Evolutionary conservation across 2,888 invertebrate genomes (phyloP), one percentile per base, ranked within the genome.

Genomic region (Synanthedon andrenaeformis): DNA sequence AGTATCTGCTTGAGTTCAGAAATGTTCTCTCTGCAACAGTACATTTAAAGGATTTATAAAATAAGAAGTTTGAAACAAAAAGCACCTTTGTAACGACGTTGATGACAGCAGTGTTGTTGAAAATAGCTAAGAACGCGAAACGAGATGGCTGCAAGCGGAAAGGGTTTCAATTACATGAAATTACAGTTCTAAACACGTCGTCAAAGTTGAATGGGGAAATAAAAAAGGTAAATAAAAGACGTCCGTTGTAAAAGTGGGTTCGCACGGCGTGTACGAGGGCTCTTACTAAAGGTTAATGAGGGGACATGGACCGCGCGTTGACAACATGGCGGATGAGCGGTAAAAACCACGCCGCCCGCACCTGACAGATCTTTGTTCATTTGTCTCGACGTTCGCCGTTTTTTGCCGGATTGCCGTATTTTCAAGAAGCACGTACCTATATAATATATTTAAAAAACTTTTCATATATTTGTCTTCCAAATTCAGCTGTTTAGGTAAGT

Each of bases 161-260:
- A 45, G n/a, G 45, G 45, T 45, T 45, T n/a, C 45, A 45, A 6
- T 45, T 45, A 45, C 45, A 45, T 6, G 14, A 13, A 45, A 12
- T 45, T 45, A 45, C 45, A 12, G 45, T 14, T 45, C n/a, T 45
- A 45, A 45, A 45, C 45, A 45, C 45, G n/a, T 45, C 45, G 45
- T 45, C 4, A 12, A 1, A 65, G 63, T 63, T 63, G 65, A 65
- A 65, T 63, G 61, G 59, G 60, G 59, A 59, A 60, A 62, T 65
- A 63, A 65, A 65, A 45, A 65, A 60, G 60, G 59, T 61, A 62
- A 62, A 64, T 64, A 64, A 64, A 64, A 62, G 58, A 58, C 56
- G 56, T 57, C 59, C 60, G 64, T 62, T 62, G 61, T 65, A 65
- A 62, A 65, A 61, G 59, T 61, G 62, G 55, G 61, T 61, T 61